Percentiles rank a stretch among this genome's conserved stretches.
These are phyloP conservation scores for Temnothorax ravouxi DNA, from an alignment of 2,888 invertebrate genomes.

Conservation along the genomic window DNA sequence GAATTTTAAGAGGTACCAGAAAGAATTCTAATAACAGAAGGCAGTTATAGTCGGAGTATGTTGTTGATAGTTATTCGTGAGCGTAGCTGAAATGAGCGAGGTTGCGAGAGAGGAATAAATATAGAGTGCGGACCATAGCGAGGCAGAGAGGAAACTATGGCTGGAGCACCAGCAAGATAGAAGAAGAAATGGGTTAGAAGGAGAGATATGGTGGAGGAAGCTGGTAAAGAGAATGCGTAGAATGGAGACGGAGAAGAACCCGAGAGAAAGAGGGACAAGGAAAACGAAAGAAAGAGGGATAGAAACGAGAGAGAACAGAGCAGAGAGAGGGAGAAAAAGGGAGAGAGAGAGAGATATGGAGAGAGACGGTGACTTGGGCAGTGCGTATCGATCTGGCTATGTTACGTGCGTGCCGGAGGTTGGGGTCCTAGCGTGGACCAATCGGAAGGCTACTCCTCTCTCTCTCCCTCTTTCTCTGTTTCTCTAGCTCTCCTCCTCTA, in stretches of 20 bases:
- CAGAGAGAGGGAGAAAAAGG: constrained; percentile 21
- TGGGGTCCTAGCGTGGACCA: constrained; percentile 85
- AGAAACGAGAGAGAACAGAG: constrained; percentile 41
- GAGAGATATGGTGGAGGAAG: constrained; percentile 45
- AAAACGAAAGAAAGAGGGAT: constrained; percentile 20
- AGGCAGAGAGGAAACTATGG: constrained; percentile 24
- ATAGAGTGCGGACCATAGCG: background rate
- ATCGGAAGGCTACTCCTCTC: constrained; percentile 85
- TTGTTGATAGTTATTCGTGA: constrained; percentile 32
- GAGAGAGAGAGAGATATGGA: constrained; percentile 48
- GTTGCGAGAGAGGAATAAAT: constrained; percentile 33
- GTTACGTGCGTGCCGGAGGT: constrained; percentile 85
- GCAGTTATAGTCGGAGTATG: constrained; percentile 59
- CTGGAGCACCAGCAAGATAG: constrained; percentile 7
- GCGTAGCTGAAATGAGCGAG: constrained; percentile 24
- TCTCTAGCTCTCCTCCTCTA: constrained; percentile 67
- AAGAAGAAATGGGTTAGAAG: constrained; percentile 42
- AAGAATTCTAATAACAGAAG: constrained; percentile 53
- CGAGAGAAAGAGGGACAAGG: constrained; percentile 15
- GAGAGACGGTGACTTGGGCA: constrained; percentile 83
- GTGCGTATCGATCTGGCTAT: constrained; percentile 86
- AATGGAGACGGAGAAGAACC: constrained; percentile 27
- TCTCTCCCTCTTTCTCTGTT: constrained; percentile 71
- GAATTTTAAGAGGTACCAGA: constrained; percentile 16
- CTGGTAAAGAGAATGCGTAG: constrained; percentile 25